These are phyloP conservation scores for Poecile atricapillus DNA, from an alignment of 2,113 vertebrate species.

Conservation along the genomic window DNA sequence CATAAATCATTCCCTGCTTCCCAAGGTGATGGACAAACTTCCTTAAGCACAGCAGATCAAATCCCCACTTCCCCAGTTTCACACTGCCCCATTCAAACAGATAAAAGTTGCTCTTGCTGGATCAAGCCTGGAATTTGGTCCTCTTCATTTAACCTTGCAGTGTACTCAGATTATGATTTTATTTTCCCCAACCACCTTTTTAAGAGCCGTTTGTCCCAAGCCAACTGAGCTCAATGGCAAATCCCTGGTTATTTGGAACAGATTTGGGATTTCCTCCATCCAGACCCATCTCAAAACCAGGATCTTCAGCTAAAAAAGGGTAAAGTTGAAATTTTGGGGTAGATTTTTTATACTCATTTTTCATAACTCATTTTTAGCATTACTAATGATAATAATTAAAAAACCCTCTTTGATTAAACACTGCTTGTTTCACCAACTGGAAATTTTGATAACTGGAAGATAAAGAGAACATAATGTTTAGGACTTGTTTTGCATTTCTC, in stretches of 20 bases:
- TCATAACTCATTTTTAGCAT: background rate
- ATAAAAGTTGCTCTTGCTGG: background rate
- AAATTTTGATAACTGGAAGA: conserved; percentile 8
- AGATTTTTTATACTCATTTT: background rate
- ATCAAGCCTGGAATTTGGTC: conserved; percentile 23
- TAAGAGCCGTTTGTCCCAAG: background rate
- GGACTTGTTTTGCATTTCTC: conserved; percentile 76
- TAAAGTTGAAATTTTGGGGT: background rate
- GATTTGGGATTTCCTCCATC: background rate
- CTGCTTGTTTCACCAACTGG: background rate
- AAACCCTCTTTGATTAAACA: background rate
- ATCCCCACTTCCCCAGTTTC: background rate
- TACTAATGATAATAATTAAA: background rate
- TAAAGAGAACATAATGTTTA: conserved; percentile 45
- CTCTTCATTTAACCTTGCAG: background rate
- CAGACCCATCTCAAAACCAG: background rate
- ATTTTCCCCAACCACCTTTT: background rate
- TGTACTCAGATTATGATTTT: background rate
- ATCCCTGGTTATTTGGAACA: background rate
- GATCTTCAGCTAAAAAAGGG: background rate
- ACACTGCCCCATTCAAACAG: background rate
- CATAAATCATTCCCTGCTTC: background rate
- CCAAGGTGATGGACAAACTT: background rate
- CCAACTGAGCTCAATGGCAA: background rate
- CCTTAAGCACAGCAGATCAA: background rate